Evolutionary conservation across 2,113 vertebrate species (phyloP), one percentile per base, ranked within the genome.

Genomic region (Tychaedon coryphoeus): DNA sequence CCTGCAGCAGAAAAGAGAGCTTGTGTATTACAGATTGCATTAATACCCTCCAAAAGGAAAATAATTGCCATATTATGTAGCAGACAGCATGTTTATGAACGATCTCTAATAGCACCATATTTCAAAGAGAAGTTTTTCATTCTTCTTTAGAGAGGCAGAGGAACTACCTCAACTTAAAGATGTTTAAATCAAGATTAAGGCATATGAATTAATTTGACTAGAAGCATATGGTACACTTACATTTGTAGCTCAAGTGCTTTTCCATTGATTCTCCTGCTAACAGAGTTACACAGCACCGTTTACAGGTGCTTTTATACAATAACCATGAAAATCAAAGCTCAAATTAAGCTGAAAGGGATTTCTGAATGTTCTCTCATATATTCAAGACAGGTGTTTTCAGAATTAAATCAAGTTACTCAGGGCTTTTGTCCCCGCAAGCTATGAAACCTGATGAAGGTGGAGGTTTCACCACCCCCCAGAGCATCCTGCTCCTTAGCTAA

Each of bases 21-120:
- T 56, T 57, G n/a, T 61, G 69, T 48, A 57, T 57, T 69, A 76
- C 29, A 73, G 25, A 66, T 57, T 76, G 50, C 43, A 50, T 60
- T 40, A 82, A 70, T 51, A 70, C 4, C 12, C 60, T 73, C 33
- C 43, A 70, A 58, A 76, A 87, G 57, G 24, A 75, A 88, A 92
- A 47, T 36, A 48, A 67, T 25, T 73, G 38, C 19, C 42, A 67
- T 91, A 62, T 80, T 56, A 67, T 17, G 47, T 50, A 53, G 50
- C 36, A 75, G 45, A 61, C 1, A 5, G 58, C 28, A 56, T 0
- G 0, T 25, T 84, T 65, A 77, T 3, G 11, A 86, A 56, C 0
- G 0, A 54, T 38, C 15, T 78, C 13, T 66, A 83, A 73, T 10
- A 83, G 23, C 15, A 86, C 28, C 10, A 3, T 18, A 50, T 33